Percentiles rank a stretch among this genome's conserved stretches.
Evolutionary conservation across 2,797 vertebrate species (phyloP).

Genomic region (Selene dorsalis): DNA sequence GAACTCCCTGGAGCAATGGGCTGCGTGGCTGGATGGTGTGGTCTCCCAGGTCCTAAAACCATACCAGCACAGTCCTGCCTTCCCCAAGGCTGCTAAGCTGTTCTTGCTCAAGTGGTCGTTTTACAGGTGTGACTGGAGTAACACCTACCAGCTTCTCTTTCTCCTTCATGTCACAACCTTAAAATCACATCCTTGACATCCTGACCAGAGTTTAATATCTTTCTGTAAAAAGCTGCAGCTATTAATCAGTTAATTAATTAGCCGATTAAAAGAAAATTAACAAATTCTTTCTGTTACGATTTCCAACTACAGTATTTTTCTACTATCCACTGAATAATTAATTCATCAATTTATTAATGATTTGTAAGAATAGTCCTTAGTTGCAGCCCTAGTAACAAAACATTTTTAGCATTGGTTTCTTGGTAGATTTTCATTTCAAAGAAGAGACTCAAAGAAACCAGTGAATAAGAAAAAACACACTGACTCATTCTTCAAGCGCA

Average conservation of each 20-base stretch:
- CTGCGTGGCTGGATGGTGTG: conserved; percentile 93
- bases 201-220: neutral
- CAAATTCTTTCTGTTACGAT: too few species aligned
- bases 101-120: conserved; percentile 98
- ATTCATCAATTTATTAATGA: neutral
- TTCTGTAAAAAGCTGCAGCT: neutral
- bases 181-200: neutral
- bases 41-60: conserved; percentile 94
- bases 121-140: conserved; percentile 87
- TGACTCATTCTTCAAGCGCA: neutral
- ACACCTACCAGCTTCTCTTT: neutral
- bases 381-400: neutral
- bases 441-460: neutral
- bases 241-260: neutral
- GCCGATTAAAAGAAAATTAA: neutral
- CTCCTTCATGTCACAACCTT: neutral
- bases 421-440: neutral
- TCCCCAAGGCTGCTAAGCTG: conserved; percentile 94
- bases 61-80: conserved; percentile 90
- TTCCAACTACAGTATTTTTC: neutral
- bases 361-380: neutral
- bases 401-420: neutral
- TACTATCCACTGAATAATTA: neutral
- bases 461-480: neutral
- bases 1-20: conserved; percentile 97